phyloP scores from a whole-genome alignment of 2,113 vertebrate genomes.

The Rousettus leschenaultii region DNA sequence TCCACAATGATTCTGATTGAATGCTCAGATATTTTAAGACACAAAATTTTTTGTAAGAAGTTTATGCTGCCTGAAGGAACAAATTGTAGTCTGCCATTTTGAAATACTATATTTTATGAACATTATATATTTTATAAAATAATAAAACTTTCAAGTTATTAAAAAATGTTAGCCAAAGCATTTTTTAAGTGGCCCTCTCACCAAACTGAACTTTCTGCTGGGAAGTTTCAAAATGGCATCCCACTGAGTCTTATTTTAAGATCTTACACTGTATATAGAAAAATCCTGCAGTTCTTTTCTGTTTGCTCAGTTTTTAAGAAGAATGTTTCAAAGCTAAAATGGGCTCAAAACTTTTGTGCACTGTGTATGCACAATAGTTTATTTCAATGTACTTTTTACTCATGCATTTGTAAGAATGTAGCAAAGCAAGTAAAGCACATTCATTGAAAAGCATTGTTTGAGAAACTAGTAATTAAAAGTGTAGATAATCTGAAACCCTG shows the following conservation, averaged over 20 bases:
- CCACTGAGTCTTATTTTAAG: background rate
- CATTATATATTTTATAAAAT: background rate
- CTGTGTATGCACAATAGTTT: background rate
- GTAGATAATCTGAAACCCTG: slow-evolving; percentile 13
- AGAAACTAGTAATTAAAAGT: slow-evolving; percentile 21
- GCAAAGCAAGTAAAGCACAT: slow-evolving; percentile 31
- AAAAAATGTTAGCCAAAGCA: background rate
- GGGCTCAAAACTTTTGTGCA: background rate
- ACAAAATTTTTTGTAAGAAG: background rate
- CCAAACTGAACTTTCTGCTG: slow-evolving; percentile 34
- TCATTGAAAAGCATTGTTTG: slow-evolving; percentile 28
- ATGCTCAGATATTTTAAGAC: background rate
- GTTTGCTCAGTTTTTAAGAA: background rate
- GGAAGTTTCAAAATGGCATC: slow-evolving; percentile 42
- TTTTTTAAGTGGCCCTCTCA: background rate
- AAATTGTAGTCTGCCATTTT: background rate
- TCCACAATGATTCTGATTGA: background rate
- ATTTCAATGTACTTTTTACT: slow-evolving; percentile 24
- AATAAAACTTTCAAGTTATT: background rate
- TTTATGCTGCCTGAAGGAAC: background rate
- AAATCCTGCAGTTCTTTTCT: background rate
- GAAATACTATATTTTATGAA: background rate
- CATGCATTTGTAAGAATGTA: slow-evolving; percentile 3
- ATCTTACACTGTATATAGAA: background rate
- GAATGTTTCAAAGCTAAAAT: slow-evolving; percentile 1